phyloP scores from a whole-genome alignment of 2,797 vertebrate species.

The Tenualosa thibaudeaui region DNA sequence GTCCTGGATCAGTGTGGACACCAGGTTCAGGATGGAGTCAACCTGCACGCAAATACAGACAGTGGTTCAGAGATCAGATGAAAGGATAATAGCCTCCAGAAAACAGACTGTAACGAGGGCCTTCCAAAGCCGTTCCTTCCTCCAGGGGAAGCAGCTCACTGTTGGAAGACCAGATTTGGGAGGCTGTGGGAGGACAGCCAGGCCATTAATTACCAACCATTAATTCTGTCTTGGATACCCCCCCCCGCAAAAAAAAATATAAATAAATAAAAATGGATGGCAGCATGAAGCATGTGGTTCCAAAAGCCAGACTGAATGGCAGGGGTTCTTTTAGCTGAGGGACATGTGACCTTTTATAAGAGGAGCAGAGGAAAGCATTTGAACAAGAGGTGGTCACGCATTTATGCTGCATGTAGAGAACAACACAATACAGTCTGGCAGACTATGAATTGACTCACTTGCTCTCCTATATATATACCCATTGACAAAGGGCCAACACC shows the following conservation, averaged over 20 bases:
- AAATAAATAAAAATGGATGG: not conserved
- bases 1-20: conserved; percentile 94
- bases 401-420: not conserved
- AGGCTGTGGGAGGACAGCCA: not conserved
- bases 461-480: not conserved
- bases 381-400: not conserved
- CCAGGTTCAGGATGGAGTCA: conserved; percentile 92
- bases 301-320: not conserved
- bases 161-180: not conserved
- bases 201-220: not conserved
- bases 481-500: not conserved
- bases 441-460: not conserved
- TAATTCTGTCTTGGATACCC: not conserved
- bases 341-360: not conserved
- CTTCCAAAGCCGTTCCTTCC: not conserved
- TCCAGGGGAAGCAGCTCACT: not conserved
- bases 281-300: not conserved
- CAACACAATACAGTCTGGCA: not conserved
- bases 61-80: not conserved
- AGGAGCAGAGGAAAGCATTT: not conserved
- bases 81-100: not conserved
- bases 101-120: not conserved
- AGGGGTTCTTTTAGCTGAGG: not conserved
- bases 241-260: too few species aligned
- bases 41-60: conserved; percentile 72